Evolutionary conservation across 2,888 invertebrate genomes (phyloP).

Genomic region (Terebella lapidaria): DNA sequence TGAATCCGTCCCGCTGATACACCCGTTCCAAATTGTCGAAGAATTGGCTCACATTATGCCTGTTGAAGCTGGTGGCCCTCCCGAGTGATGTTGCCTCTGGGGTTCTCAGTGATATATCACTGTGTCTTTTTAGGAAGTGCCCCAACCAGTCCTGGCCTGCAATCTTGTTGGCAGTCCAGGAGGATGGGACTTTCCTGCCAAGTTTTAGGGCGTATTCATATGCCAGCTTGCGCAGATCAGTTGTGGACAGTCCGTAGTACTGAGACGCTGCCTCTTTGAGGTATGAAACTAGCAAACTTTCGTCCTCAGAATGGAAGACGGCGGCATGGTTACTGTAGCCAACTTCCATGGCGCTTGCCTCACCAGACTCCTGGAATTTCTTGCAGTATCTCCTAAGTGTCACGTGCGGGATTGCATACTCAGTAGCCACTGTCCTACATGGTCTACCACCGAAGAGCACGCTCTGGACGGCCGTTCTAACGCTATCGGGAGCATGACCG

Average conservation of each 20-base stretch:
- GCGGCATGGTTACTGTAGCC: too few species aligned
- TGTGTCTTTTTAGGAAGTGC: background rate
- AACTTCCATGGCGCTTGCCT: too few species aligned
- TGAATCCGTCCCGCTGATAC: too few species aligned
- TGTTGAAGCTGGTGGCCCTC: background rate
- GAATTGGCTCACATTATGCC: background rate
- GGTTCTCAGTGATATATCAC: background rate
- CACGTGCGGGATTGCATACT: too few species aligned
- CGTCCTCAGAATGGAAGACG: too few species aligned
- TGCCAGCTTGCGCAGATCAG: background rate
- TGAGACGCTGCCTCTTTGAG: background rate
- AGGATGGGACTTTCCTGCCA: background rate
- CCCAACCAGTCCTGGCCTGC: background rate
- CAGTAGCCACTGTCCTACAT: too few species aligned
- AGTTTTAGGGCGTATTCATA: background rate
- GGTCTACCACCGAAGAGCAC: too few species aligned
- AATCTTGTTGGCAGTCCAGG: background rate
- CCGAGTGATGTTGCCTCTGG: background rate
- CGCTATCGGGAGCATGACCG: background rate
- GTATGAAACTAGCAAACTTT: background rate
- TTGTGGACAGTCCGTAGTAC: background rate
- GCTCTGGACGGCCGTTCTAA: background rate
- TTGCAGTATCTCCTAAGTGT: too few species aligned
- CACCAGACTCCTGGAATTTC: too few species aligned
- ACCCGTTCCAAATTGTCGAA: conserved; percentile 1